Percentiles rank a stretch among this genome's conserved stretches.
These are phyloP conservation scores for Rallus crepitans DNA, from an alignment of 2,797 vertebrate species.

Conservation along the genomic window DNA sequence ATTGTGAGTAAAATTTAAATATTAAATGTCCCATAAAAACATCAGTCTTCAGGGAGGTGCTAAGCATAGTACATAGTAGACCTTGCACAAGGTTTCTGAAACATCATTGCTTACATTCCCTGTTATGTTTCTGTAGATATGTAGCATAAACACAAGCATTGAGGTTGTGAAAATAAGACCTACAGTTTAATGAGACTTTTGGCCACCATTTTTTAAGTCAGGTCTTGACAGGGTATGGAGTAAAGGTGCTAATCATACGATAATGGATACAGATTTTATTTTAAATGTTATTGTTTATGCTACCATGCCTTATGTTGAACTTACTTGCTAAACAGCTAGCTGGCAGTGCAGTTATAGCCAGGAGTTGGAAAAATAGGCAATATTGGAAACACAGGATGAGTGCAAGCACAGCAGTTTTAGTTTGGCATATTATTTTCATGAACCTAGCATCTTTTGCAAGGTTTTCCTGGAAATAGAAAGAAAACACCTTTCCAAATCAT, in stretches of 20 bases:
- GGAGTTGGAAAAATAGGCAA: neutral
- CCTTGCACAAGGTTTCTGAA: neutral
- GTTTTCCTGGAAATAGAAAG: slow-evolving; percentile 65
- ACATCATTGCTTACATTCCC: neutral
- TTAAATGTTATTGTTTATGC: neutral
- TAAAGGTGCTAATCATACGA: neutral
- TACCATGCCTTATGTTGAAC: neutral
- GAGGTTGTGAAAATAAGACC: neutral
- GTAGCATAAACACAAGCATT: neutral
- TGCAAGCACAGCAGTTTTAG: slow-evolving; percentile 60
- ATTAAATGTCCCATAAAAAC: neutral
- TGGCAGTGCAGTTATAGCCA: neutral
- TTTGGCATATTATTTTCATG: slow-evolving; percentile 52
- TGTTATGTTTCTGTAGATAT: neutral
- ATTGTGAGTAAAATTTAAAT: neutral
- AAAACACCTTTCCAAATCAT: slow-evolving; percentile 64
- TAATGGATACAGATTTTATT: neutral
- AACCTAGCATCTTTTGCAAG: slow-evolving; percentile 46
- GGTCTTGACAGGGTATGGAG: neutral
- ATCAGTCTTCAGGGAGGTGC: neutral
- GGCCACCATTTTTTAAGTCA: neutral
- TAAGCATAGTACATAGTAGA: neutral
- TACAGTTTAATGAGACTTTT: neutral
- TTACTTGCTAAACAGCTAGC: neutral
- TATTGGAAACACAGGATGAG: slow-evolving; percentile 14